Percentiles rank a stretch among this genome's conserved stretches.
Conservation (phyloP, 2,797 vertebrate species). For the Furcifer pardalis region DNA sequence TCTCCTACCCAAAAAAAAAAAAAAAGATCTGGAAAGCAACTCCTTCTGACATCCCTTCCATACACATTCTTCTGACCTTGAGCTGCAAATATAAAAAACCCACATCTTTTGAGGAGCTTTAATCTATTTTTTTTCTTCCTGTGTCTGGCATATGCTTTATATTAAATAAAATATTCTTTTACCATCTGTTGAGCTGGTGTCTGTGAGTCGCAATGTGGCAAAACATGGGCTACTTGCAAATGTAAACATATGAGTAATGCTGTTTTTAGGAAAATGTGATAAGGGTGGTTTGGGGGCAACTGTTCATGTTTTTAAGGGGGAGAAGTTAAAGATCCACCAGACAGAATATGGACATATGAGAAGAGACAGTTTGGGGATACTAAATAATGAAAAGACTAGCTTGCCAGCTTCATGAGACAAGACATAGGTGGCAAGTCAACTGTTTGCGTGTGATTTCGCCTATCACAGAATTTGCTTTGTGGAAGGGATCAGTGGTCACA, state of each 20-base stretch:
- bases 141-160: not conserved
- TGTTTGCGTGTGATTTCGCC: not conserved
- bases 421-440: not conserved
- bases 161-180: not conserved
- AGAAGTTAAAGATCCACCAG: not conserved
- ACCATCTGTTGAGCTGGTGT: constrained; percentile 10
- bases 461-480: not conserved
- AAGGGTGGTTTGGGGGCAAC: not conserved
- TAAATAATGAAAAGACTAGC: not conserved
- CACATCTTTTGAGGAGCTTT: not conserved
- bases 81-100: not conserved
- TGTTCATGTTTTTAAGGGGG: not conserved
- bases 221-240: fast-evolving
- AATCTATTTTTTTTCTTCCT: not conserved
- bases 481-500: not conserved
- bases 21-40: not conserved
- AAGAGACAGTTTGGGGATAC: not conserved
- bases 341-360: not conserved
- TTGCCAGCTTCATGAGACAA: not conserved
- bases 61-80: not conserved
- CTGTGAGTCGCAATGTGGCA: constrained; percentile 1
- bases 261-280: not conserved
- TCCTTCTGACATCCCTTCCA: not conserved
- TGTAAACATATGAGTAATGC: not conserved
- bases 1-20: not conserved